phyloP scores from a whole-genome alignment of 2,888 invertebrate species.

The Ellobium chinense region DNA sequence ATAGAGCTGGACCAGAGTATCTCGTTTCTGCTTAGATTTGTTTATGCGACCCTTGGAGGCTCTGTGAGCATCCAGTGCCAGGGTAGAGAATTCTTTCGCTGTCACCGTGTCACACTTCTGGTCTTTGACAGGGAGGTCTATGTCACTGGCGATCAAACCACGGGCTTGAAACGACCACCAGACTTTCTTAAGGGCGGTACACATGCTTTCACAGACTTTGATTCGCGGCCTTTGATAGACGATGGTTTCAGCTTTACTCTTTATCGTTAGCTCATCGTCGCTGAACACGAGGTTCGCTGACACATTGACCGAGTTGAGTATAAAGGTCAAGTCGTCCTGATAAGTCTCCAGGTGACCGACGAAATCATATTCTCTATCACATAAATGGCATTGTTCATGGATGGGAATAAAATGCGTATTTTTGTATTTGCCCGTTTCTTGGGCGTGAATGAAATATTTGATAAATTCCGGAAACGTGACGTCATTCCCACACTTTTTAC shows the following conservation, averaged over 20 bases:
- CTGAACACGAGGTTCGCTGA: background rate
- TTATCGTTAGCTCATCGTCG: slow-evolving; percentile 1
- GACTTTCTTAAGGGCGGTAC: slow-evolving; percentile 54
- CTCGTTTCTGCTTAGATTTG: slow-evolving; percentile 51
- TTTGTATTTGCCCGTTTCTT: slow-evolving; percentile 54
- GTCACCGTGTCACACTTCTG: slow-evolving; percentile 47
- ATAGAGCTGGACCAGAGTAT: slow-evolving; percentile 58
- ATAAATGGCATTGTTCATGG: slow-evolving; percentile 64
- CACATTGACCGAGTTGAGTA: slow-evolving; percentile 25
- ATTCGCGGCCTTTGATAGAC: background rate
- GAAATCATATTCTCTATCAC: slow-evolving; percentile 63
- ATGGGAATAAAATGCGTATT: slow-evolving; percentile 66
- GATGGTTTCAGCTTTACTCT: background rate
- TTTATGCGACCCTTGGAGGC: slow-evolving; percentile 49
- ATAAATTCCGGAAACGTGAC: slow-evolving; percentile 66
- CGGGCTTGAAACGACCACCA: slow-evolving; percentile 62
- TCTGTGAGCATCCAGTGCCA: slow-evolving; percentile 52
- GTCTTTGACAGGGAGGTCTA: slow-evolving; percentile 53
- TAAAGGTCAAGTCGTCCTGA: slow-evolving; percentile 54
- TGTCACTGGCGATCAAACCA: slow-evolving; percentile 58
- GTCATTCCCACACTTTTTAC: slow-evolving; percentile 60
- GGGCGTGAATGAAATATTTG: slow-evolving; percentile 59
- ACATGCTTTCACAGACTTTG: slow-evolving; percentile 54
- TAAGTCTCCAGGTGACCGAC: slow-evolving; percentile 67
- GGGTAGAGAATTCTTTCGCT: slow-evolving; percentile 49